Evolutionary conservation across 2,797 vertebrate species (phyloP).

Genomic region (Passerculus sandwichensis): DNA sequence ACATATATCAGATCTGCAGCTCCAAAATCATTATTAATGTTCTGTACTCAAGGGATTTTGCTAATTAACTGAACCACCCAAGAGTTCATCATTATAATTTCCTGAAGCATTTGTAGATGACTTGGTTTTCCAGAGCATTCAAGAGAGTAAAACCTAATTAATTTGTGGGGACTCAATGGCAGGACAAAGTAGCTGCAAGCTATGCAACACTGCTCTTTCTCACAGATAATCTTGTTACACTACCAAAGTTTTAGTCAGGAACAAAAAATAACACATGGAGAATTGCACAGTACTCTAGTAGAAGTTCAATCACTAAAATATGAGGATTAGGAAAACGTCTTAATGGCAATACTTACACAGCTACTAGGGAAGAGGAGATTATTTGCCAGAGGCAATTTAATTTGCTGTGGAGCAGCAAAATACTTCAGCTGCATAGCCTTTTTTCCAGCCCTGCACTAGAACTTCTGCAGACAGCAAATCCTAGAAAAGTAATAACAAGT

Average conservation of each 20-base stretch:
- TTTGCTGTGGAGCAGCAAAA: not conserved
- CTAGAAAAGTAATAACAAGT: not conserved
- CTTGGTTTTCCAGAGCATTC: not conserved
- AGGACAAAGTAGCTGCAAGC: conserved; percentile 1
- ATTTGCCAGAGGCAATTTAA: conserved; percentile 5
- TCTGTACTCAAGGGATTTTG: not conserved
- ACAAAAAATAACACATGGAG: not conserved
- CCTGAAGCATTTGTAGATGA: not conserved
- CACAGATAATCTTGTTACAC: not conserved
- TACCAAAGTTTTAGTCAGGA: not conserved
- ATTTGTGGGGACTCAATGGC: not conserved
- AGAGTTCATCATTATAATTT: not conserved
- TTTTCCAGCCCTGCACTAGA: not conserved
- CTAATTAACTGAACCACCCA: conserved; percentile 12
- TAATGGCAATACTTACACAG: conserved; percentile 14
- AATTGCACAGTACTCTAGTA: not conserved
- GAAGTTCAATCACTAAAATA: not conserved
- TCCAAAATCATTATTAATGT: not conserved
- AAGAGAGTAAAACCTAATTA: conserved; percentile 20
- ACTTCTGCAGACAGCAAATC: not conserved
- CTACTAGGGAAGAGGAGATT: not conserved
- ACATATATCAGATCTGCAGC: not conserved
- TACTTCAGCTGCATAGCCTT: not conserved
- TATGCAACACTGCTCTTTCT: not conserved
- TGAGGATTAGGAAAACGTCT: not conserved